These are phyloP conservation scores for Aphodius granarius DNA, from an alignment of 2,888 invertebrate genomes.

Conservation along the genomic window DNA sequence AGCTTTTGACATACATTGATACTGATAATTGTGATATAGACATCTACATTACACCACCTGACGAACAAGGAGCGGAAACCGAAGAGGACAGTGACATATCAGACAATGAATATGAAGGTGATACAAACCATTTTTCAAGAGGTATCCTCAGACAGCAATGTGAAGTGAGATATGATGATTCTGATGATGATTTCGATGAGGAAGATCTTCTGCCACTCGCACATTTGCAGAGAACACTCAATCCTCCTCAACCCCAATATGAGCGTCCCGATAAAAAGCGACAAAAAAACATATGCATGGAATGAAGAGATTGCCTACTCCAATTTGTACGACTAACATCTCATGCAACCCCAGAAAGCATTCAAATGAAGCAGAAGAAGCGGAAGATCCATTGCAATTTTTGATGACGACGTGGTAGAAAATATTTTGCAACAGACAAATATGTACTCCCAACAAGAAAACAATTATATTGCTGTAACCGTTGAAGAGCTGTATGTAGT, in stretches of 20 bases:
- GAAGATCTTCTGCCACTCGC: too few species aligned
- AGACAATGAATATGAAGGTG: conserved; percentile 4
- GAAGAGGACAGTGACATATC: conserved; percentile 12
- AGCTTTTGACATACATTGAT: neutral
- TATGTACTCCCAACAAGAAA: neutral
- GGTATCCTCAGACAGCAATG: conserved; percentile 14
- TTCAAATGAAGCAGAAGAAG: neutral
- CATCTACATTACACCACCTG: neutral
- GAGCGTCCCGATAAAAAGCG: too few species aligned
- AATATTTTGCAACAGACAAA: neutral
- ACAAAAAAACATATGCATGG: too few species aligned
- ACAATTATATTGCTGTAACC: conserved; percentile 11
- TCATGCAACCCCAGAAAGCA: too few species aligned
- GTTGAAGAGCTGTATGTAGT: conserved; percentile 18
- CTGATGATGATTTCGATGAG: too few species aligned
- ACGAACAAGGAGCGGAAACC: conserved; percentile 3
- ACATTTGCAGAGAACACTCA: too few species aligned
- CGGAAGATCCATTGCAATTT: neutral
- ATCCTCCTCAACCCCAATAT: too few species aligned
- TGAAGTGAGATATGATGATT: neutral
- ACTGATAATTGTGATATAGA: neutral
- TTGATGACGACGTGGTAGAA: neutral
- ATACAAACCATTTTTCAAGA: conserved; percentile 10
- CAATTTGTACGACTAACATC: too few species aligned
- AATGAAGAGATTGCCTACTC: too few species aligned